Evolutionary conservation across 2,113 vertebrate species (phyloP), one percentile per base, ranked within the genome.

Genomic region (Apodemus speciosus): DNA sequence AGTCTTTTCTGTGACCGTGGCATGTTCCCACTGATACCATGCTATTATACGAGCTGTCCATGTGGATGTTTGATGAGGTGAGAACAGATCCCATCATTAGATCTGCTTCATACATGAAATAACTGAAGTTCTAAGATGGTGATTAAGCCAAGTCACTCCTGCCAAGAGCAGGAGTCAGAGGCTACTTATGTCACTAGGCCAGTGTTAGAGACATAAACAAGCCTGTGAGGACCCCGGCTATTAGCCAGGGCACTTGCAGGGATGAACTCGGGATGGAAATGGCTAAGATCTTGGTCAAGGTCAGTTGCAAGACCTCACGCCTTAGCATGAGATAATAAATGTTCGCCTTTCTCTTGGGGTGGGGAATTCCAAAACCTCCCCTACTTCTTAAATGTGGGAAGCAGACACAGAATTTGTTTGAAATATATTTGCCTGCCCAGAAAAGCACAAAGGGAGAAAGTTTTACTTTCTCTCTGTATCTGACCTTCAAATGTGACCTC

Each of bases 261-360:
- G 40, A n/a, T 6, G 18, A 3, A 9, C 72, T 14, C 21, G 27
- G 13, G 75, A 32, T 9, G 6, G 68, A 16, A 62, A 58, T 68
- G 88, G 46, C 43, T 66, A 84, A 89, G 80, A 85, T 25, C 51
- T 25, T 58, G n/a, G 38, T 88, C 88, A 91, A 73, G 43, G 51
- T 71, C 90, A 90, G 23, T 75, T 20, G 68, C 27, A 32, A 9
- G 32, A 51, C 11, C 21, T 75, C 32, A 87, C 85, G 49, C 30
- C 64, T 69, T 73, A 32, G 38, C n/a, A 11, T 79, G n/a, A 72
- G n/a, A 53, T n/a, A 51, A 77, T 68, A 81, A 66, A 72, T 20
- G 23, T 53, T n/a, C 46, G 13, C 2, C 3, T 49, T 35, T 18
- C 32, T 35, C 60, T 83, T 66, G 60, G 60, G 60, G 25, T 27